These are phyloP conservation scores for Holothuria leucospilota DNA, from an alignment of 53 echinoderm and acorn worm species.

Conservation along the genomic window DNA sequence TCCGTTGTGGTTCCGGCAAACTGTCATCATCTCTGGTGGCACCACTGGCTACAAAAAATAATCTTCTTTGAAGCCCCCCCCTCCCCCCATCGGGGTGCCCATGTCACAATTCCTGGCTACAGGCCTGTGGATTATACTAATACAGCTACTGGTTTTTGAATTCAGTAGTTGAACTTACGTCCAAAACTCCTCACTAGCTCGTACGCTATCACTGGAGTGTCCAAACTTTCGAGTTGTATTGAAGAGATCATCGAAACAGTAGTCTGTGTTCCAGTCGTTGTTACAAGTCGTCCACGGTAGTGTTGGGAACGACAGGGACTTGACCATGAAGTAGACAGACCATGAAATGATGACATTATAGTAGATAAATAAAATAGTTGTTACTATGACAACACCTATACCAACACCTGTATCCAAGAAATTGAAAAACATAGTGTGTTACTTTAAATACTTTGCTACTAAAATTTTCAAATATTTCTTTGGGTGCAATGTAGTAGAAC, in stretches of 20 bases:
- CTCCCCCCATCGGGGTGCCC: no score
- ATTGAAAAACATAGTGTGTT: not conserved
- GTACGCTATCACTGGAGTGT: not conserved
- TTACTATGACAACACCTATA: slow-evolving; percentile 78
- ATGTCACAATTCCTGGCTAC: no score
- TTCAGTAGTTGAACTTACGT: slow-evolving; percentile 4
- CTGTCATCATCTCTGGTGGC: no score
- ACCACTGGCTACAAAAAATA: no score
- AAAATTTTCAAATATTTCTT: no score
- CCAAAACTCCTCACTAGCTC: slow-evolving; percentile 46
- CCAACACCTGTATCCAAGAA: slow-evolving; percentile 73
- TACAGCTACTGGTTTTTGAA: not conserved
- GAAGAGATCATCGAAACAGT: slow-evolving; percentile 65
- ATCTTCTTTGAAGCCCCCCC: no score
- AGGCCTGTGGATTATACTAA: not conserved
- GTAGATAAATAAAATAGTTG: slow-evolving; percentile 75
- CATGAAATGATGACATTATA: slow-evolving; percentile 97
- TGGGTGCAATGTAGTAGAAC: no score
- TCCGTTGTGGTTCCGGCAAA: no score
- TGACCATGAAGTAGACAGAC: slow-evolving; percentile 77
- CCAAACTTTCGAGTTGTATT: slow-evolving; percentile 25
- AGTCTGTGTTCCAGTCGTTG: slow-evolving; percentile 86
- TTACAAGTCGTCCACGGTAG: slow-evolving; percentile 87
- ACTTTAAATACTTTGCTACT: no score
- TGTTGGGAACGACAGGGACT: slow-evolving; percentile 59